Evolutionary conservation across 2,888 invertebrate species (phyloP), one percentile per base, ranked within the genome.

Genomic region (Mycogona germanica): DNA sequence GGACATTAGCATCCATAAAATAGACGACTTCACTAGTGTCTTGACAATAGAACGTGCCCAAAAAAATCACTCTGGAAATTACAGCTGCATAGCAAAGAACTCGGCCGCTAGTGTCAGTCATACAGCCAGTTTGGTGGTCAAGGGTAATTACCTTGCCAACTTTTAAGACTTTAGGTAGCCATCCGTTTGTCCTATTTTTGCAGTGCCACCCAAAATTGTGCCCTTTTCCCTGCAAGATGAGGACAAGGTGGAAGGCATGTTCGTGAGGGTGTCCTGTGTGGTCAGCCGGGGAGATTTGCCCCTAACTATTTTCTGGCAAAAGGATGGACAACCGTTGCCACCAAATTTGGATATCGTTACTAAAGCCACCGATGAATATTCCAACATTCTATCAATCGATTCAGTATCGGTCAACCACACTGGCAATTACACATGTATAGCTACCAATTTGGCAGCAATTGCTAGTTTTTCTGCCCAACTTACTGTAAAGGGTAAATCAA

Each of bases 231-330:
- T 60, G 29, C 60, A 57, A 49, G 60, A 56, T 9, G 51, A 49
- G 23, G 55, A 60, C 17, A 52, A 58, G 37, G 51, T 55, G 44
- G 59, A 55, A 28, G 60, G 61, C 41, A 58, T 58, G 38, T 30
- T 53, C 5, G 59, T 58, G n/a, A 55, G 58, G 30, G 57, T 61
- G 9, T 58, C 57, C 21, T 61, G 61, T 51, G 56, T 60, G 28
- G 47, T 61, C n/a, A 53, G 55, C 44, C 58, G 61, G 23, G 61
- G 70, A 4, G 70, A 70, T 60, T 61, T 65, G 35, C 70, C 70
- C 35, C 62, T 71, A 61, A 76, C 74, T 64, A 79, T 84, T 61
- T 73, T 76, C 55, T 84, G 83, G 84, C 78, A 76, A 58, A 77
- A 82, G 60, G 80, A 83, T 65, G 77, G 77, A 37, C 69, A 71